Evolutionary conservation across 2,113 vertebrate species (phyloP).

Genomic region (Lycocorax pyrrhopterus): DNA sequence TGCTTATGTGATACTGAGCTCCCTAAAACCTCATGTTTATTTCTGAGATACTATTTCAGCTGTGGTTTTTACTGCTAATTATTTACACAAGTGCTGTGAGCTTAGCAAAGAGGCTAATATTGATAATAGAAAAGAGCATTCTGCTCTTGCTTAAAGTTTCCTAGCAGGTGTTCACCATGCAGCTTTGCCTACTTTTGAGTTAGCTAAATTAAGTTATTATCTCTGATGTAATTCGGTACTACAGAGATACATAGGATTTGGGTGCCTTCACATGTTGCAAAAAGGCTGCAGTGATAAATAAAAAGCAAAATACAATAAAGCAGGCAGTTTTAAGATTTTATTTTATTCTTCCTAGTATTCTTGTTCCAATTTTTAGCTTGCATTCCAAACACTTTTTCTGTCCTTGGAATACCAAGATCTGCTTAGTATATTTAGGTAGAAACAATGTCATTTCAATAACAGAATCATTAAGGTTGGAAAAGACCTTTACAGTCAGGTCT

Average conservation of each 20-base stretch:
- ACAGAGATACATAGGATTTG: neutral
- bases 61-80: neutral
- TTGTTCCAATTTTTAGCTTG: neutral
- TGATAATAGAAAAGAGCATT: neutral
- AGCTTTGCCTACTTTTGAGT: neutral
- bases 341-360: neutral
- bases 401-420: neutral
- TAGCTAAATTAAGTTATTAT: neutral
- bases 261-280: neutral
- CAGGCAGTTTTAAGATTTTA: neutral
- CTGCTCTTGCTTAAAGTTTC: neutral
- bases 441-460: neutral
- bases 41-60: neutral
- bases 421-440: neutral
- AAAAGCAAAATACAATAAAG: neutral
- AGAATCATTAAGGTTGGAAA: neutral
- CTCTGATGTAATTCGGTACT: neutral
- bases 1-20: neutral
- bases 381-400: rapidly evolving
- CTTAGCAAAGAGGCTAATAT: neutral
- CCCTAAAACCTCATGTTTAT: neutral
- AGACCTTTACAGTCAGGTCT: neutral
- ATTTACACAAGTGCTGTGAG: neutral
- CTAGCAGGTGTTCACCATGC: neutral
- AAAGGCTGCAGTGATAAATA: neutral